Conservation (phyloP, 2,797 vertebrate species). For the Amblyraja radiata region DNA sequence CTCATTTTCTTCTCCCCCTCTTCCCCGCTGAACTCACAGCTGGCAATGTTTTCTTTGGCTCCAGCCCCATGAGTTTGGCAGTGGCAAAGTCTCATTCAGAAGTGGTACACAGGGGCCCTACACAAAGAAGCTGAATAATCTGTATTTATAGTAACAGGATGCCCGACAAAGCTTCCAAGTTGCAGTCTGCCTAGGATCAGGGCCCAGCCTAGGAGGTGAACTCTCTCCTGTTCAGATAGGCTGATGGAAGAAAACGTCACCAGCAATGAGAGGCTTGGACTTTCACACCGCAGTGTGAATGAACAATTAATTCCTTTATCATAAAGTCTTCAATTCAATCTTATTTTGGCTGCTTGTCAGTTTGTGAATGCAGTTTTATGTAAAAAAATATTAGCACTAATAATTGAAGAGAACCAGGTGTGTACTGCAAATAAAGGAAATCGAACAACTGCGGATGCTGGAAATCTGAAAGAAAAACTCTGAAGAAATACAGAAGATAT, state of each 20-base stretch:
- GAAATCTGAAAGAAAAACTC: too few species aligned
- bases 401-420: too few species aligned
- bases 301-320: conserved; percentile 15
- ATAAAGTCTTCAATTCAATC: not conserved
- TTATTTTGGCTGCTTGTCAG: not conserved
- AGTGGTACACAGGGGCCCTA: not conserved
- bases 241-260: not conserved
- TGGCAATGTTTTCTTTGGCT: conserved; percentile 11
- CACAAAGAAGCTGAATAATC: not conserved
- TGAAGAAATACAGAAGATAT: too few species aligned
- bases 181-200: not conserved
- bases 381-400: not conserved
- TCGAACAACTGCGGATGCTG: too few species aligned
- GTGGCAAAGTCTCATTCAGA: not conserved
- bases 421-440: too few species aligned
- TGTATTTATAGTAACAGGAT: conserved; percentile 25
- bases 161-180: not conserved
- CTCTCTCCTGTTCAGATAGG: not conserved
- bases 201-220: not conserved
- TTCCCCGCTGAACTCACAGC: not conserved
- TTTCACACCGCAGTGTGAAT: not conserved
- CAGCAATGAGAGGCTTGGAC: not conserved
- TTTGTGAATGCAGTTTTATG: not conserved
- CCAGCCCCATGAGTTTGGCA: not conserved
- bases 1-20: not conserved